Percentiles rank a stretch among this genome's conserved stretches.
Conservation (phyloP, 2,888 invertebrate species). For the Orthonychiurus folsomi region DNA sequence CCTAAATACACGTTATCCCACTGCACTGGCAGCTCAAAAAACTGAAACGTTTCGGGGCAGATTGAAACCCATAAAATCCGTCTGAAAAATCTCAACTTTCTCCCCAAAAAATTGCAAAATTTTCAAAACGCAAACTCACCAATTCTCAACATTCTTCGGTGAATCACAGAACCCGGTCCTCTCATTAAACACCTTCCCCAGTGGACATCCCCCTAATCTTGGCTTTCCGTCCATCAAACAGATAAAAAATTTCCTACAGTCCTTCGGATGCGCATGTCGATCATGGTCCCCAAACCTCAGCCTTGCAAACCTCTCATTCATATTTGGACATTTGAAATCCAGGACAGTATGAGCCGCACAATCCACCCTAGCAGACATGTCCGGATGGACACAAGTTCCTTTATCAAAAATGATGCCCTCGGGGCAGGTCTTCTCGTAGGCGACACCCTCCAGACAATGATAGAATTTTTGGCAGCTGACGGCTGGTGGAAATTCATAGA, state of each 20-base stretch:
- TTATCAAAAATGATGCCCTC: constrained; percentile 42
- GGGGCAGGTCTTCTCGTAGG: constrained; percentile 41
- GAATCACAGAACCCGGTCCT: constrained; percentile 62
- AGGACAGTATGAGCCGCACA: constrained; percentile 35
- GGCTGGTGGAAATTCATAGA: constrained; percentile 35
- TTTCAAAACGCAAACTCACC: constrained; percentile 45
- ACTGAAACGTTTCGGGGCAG: not conserved
- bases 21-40: no score
- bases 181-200: constrained; percentile 68
- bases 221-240: constrained; percentile 64
- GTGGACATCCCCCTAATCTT: constrained; percentile 64
- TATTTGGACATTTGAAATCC: constrained; percentile 38
- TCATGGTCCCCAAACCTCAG: constrained; percentile 40
- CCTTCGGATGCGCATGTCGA: constrained; percentile 34
- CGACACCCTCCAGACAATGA: constrained; percentile 26
- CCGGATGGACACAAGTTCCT: constrained; percentile 41
- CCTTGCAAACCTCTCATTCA: constrained; percentile 28
- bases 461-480: constrained; percentile 43
- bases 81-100: no score
- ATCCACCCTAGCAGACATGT: constrained; percentile 29
- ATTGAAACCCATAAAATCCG: no score
- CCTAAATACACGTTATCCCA: no score
- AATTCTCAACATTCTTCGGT: constrained; percentile 66
- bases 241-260: constrained; percentile 56
- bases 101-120: no score